Base-by-base conservation (phyloP, 2,797 vertebrate genomes). In the Enteromius fasciolatus region DNA sequence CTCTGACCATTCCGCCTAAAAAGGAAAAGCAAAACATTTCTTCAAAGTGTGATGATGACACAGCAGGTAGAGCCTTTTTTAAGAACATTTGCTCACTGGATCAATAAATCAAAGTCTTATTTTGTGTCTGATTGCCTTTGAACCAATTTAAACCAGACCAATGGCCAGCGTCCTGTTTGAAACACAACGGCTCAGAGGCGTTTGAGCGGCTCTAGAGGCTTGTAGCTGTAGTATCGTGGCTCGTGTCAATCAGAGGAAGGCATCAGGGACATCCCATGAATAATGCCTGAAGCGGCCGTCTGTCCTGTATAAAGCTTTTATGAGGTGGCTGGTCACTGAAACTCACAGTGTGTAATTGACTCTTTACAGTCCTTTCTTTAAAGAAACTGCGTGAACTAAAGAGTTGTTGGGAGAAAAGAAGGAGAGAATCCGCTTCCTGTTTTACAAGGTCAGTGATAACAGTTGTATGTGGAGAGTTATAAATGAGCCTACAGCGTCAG, bases 291-390 rank as follows among this genome's bases (percentile, higher is more conserved):
- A 83, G 76, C 66, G 33, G 78, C 75, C 18, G 33, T 84, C 83
- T 78, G 57, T 86, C 63, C 36, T 50, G 63, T 61, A 89, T 88
- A 86, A 89, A 88, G 80, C 54, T 88, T 90, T 91, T 83, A 91
- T 87, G 84, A 89, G 87, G 67, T 84, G 57, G 12, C 75, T 68
- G 82, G 79, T 86, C 68, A 78, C 72, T 44, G 59, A 70, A 72
- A 84, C 50, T 36, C 61, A 9, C 44, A 66, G 64, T 54, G 39
- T 36, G 83, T 87, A 90, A 89, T 81, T 82, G 87, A 88, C 81
- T 86, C 86, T 76, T 82, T 82, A 89, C 46, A 68, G 69, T 68
- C 33, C 69, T 57, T 63, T 50, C 61, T 84, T 81, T 39, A 12
- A 72, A 46, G 46, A 54, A 72, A 57, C 15, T 36, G 50, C 28